Percentiles rank a stretch among this genome's conserved stretches.
Conservation (phyloP, 2,113 vertebrate species). For the Prionailurus viverrinus region DNA sequence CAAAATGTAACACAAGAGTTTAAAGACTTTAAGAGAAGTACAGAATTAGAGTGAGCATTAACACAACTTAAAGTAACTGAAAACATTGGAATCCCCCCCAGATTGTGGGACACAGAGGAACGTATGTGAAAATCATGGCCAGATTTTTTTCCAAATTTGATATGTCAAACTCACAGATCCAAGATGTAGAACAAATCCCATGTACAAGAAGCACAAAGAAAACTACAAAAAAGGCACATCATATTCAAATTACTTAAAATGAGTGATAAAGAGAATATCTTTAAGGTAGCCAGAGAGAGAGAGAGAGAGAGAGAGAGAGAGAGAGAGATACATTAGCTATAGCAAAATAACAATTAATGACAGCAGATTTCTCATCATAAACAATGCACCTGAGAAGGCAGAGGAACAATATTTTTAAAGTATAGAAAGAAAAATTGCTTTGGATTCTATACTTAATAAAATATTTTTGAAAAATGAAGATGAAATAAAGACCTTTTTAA, state of each 20-base stretch:
- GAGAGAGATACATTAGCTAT: background rate
- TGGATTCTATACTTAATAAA: background rate
- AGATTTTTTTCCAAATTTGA: background rate
- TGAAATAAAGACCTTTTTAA: background rate
- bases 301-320: background rate
- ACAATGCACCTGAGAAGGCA: background rate
- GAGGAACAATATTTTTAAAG: background rate
- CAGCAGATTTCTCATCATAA: background rate
- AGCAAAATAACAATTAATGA: background rate
- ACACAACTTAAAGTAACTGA: background rate
- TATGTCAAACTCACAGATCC: background rate
- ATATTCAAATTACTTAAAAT: background rate
- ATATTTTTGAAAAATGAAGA: background rate
- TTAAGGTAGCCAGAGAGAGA: background rate
- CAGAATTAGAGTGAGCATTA: background rate
- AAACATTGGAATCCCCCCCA: background rate
- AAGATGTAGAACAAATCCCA: background rate
- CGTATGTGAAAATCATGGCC: background rate
- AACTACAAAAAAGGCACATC: background rate
- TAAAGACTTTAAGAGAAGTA: background rate
- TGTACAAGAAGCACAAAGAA: background rate
- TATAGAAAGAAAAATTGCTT: background rate
- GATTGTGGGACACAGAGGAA: background rate
- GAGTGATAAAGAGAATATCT: background rate
- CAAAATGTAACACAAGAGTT: background rate